These are phyloP conservation scores for Aphelinus atriplicis DNA, from an alignment of 1,140 invertebrate genomes.

Conservation along the genomic window DNA sequence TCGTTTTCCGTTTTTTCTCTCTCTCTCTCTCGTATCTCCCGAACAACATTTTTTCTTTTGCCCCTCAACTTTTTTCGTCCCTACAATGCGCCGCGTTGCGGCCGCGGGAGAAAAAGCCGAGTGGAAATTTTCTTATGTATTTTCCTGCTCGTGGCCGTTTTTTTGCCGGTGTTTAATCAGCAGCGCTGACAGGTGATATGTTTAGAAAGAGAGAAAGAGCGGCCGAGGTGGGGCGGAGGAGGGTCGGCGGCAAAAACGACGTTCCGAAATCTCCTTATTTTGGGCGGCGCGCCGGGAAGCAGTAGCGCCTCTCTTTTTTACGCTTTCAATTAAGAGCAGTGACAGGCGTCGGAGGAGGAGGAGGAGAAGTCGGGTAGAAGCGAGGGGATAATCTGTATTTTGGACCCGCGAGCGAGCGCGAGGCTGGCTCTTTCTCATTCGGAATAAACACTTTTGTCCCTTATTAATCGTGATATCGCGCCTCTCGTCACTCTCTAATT, in stretches of 20 bases:
- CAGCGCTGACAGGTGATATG: slow-evolving; percentile 31
- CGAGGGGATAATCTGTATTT: slow-evolving; percentile 32
- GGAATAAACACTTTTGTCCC: no score
- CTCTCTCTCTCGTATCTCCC: neutral
- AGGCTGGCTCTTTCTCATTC: slow-evolving; percentile 20
- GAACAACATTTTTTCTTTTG: no score
- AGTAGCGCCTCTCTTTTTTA: neutral
- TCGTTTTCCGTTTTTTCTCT: neutral
- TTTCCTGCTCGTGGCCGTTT: neutral
- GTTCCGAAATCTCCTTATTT: slow-evolving; percentile 19
- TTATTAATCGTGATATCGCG: no score
- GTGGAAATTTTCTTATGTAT: slow-evolving; percentile 14
- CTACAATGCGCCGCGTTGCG: no score
- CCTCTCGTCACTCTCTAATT: no score
- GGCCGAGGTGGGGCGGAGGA: no score
- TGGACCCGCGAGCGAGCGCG: slow-evolving; percentile 30
- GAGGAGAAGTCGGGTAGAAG: neutral
- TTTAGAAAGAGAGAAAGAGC: neutral
- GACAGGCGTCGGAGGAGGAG: slow-evolving; percentile 3
- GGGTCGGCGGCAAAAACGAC: neutral
- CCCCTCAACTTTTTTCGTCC: no score
- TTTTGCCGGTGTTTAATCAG: slow-evolving; percentile 18
- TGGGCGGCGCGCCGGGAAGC: neutral
- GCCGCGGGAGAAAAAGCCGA: neutral
- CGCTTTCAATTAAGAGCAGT: slow-evolving; percentile 35